A percentile compares a stretch with the other conserved stretches of the same genome.
These are phyloP conservation scores for Eudyptes chrysolophus DNA, from an alignment of 2,113 vertebrate species.

Conservation along the genomic window DNA sequence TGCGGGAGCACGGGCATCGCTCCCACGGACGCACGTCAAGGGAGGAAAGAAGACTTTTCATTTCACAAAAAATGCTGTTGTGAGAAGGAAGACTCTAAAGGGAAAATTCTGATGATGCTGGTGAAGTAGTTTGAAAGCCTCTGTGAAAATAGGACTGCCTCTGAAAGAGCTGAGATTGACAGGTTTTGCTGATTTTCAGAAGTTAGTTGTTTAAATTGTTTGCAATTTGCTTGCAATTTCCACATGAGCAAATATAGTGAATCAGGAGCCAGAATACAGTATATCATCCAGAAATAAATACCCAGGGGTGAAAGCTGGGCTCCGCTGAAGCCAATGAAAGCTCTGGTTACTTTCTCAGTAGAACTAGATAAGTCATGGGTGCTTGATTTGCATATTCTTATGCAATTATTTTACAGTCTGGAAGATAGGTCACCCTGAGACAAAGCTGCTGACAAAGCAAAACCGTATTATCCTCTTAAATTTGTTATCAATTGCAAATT, in stretches of 20 bases:
- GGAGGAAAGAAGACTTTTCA: not conserved
- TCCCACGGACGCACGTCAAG: fast-evolving
- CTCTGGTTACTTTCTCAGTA: not conserved
- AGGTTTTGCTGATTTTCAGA: not conserved
- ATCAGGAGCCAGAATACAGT: not conserved
- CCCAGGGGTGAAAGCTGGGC: not conserved
- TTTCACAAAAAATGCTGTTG: not conserved
- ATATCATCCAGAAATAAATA: not conserved
- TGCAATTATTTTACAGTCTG: not conserved
- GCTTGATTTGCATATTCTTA: not conserved
- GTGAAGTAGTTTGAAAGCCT: not conserved
- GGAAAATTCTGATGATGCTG: not conserved
- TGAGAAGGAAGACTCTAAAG: not conserved
- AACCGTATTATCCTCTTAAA: not conserved
- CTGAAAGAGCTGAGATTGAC: not conserved
- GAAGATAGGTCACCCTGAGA: not conserved
- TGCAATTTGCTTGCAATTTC: not conserved
- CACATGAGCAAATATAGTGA: not conserved
- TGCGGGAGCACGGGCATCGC: fast-evolving
- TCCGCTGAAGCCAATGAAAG: not conserved
- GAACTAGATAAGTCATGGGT: not conserved
- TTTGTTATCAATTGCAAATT: not conserved
- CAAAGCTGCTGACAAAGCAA: not conserved
- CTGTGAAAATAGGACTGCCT: not conserved
- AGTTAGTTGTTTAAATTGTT: not conserved